Percentiles rank a stretch among this genome's conserved stretches.
These are phyloP conservation scores for Zootoca vivipara DNA, from an alignment of 2,113 vertebrate genomes.

Conservation along the genomic window DNA sequence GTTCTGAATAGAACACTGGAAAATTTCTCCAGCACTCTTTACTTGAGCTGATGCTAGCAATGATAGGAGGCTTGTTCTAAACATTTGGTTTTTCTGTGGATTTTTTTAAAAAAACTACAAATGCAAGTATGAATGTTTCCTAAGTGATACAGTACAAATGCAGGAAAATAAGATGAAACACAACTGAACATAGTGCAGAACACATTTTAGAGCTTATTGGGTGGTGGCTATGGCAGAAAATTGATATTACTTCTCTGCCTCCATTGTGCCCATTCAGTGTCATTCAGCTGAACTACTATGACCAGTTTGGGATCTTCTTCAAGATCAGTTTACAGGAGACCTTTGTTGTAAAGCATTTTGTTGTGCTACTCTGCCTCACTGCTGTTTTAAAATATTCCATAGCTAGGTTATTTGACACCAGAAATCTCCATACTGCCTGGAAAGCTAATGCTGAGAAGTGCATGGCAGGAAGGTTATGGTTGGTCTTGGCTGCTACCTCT, in stretches of 20 bases:
- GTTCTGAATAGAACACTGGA: not conserved
- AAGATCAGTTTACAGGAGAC: not conserved
- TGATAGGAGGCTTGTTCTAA: not conserved
- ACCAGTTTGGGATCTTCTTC: not conserved
- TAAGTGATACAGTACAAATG: not conserved
- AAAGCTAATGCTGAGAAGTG: not conserved
- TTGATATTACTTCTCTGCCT: not conserved
- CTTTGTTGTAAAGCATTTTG: not conserved
- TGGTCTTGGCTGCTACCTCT: too few relatives aligned
- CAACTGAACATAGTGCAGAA: not conserved
- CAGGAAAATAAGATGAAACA: not conserved
- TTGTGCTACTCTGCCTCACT: too few relatives aligned
- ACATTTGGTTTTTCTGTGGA: not conserved
- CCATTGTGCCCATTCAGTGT: not conserved
- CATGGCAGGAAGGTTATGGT: too few relatives aligned
- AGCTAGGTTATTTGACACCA: not conserved
- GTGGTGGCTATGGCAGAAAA: not conserved
- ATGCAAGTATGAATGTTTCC: too few relatives aligned
- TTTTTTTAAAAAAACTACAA: not conserved
- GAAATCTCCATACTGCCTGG: not conserved
- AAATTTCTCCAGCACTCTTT: not conserved
- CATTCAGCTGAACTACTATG: not conserved
- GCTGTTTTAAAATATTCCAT: not conserved
- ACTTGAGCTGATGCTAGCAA: not conserved
- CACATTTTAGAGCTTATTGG: not conserved